These are phyloP conservation scores for Kryptolebias ocellatus DNA, from an alignment of 2,797 vertebrate genomes.

Conservation along the genomic window DNA sequence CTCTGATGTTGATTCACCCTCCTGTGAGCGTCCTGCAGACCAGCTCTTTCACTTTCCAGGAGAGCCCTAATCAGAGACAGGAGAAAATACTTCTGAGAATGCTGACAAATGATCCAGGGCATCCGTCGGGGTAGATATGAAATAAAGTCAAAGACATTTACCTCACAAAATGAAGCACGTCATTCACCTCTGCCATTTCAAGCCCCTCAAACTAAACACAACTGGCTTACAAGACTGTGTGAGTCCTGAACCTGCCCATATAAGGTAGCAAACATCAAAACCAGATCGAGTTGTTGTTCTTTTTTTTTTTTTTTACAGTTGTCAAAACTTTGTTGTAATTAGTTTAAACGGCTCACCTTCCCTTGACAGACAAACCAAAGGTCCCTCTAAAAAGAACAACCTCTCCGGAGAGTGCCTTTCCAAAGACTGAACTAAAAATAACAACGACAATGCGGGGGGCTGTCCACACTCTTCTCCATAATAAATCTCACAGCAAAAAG, in stretches of 20 bases:
- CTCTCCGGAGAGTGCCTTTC: conserved; percentile 59
- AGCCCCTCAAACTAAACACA: conserved; percentile 58
- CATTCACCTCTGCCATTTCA: conserved; percentile 75
- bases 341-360: conserved; percentile 58
- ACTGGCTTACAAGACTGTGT: conserved; percentile 47
- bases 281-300: conserved; percentile 23
- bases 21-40: conserved; percentile 80
- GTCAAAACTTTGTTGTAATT: conserved; percentile 13
- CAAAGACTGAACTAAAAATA: conserved; percentile 83
- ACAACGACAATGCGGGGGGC: conserved; percentile 59
- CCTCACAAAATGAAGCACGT: conserved; percentile 65
- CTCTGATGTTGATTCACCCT: conserved; percentile 76
- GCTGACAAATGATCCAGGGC: background rate
- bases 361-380: conserved; percentile 41
- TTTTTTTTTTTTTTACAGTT: background rate
- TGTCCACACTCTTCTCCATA: conserved; percentile 54
- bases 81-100: conserved; percentile 15
- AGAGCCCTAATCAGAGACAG: conserved; percentile 84
- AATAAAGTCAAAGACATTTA: conserved; percentile 44
- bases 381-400: conserved; percentile 54
- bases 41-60: conserved; percentile 87
- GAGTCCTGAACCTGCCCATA: conserved; percentile 51
- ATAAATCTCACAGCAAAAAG: conserved; percentile 58
- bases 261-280: conserved; percentile 58
- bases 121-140: background rate